Conservation (phyloP, 2,888 invertebrate genomes). For the Eurytoma californica region DNA sequence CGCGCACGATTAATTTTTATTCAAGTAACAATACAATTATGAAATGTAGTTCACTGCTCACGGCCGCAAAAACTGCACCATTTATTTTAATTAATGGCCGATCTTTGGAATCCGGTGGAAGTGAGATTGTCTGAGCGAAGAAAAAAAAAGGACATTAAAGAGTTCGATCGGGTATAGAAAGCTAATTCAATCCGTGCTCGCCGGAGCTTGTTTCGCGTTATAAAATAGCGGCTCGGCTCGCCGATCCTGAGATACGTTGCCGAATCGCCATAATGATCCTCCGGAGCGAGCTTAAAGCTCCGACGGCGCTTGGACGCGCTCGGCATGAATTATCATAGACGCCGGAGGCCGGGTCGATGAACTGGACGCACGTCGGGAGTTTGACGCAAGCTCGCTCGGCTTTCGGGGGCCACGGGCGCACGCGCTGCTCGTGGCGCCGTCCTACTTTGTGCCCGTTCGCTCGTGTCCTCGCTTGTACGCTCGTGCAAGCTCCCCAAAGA, state of each 20-base stretch:
- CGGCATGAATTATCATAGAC: slow-evolving; percentile 42
- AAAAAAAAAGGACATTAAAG: no score
- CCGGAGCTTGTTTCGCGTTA: not conserved
- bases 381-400: slow-evolving; percentile 37
- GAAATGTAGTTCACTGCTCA: no score
- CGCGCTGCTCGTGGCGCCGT: slow-evolving; percentile 42
- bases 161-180: slow-evolving; percentile 9
- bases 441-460: slow-evolving; percentile 42
- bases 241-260: not conserved
- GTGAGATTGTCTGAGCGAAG: no score
- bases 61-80: no score
- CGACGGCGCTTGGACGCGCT: not conserved
- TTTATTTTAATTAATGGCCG: no score
- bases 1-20: no score
- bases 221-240: not conserved
- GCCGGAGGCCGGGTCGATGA: slow-evolving; percentile 31
- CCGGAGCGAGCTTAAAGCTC: not conserved
- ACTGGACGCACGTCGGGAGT: slow-evolving; percentile 19
- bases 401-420: not conserved
- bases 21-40: no score
- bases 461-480: slow-evolving; percentile 8
- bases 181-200: slow-evolving; percentile 30
- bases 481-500: slow-evolving; percentile 1
- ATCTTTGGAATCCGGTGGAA: no score
- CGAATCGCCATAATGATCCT: slow-evolving; percentile 31